Conservation (phyloP, 2,113 vertebrate species). For the Telmatochromis brachygnathus region DNA sequence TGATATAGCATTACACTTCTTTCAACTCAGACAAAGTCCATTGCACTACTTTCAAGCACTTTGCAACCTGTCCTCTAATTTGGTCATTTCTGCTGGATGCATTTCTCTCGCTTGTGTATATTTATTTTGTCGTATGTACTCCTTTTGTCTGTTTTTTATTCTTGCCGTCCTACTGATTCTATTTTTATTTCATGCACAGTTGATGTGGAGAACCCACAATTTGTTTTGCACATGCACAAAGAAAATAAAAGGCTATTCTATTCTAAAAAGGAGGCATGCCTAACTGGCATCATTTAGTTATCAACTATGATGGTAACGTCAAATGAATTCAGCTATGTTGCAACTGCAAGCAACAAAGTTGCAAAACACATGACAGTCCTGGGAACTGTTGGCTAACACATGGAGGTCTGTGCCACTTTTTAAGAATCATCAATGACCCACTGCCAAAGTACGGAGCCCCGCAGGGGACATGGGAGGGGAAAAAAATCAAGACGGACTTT, state of each 20-base stretch:
- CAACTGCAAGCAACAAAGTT: not conserved
- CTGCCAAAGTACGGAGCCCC: not conserved
- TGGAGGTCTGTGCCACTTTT: not conserved
- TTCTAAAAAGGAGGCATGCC: accelerated
- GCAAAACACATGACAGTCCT: not conserved
- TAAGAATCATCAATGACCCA: not conserved
- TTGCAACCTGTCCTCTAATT: not conserved
- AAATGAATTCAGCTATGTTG: not conserved
- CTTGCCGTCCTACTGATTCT: not conserved
- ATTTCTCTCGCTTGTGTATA: accelerated
- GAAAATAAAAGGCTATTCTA: not conserved
- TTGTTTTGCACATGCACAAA: not conserved
- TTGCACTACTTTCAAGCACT: not conserved
- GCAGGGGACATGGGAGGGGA: too few relatives aligned
- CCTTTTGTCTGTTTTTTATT: not conserved
- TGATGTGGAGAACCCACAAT: not conserved
- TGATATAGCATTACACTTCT: accelerated
- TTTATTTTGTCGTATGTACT: not conserved
- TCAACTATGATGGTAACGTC: not conserved
- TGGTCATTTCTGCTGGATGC: not conserved
- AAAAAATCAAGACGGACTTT: too few relatives aligned
- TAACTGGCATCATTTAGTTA: not conserved
- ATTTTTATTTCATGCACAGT: not conserved
- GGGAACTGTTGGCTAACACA: not conserved
- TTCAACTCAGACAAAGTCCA: not conserved